Conservation (phyloP, 2,888 invertebrate species). For the Oithona nana region DNA sequence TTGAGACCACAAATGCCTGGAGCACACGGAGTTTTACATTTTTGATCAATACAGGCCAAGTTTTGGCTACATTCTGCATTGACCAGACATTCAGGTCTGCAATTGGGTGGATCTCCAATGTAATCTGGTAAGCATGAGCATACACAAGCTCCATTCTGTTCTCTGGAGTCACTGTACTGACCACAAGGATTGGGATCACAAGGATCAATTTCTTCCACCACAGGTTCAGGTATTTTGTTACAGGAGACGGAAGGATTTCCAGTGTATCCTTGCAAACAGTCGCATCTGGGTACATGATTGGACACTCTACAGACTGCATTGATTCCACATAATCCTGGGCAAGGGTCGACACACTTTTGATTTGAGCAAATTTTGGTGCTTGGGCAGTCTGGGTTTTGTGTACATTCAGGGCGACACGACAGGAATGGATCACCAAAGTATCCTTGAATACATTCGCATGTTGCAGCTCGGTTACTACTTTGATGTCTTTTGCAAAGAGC, state of each 20-base stretch:
- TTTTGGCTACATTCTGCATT: conserved; percentile 31
- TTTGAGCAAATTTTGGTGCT: conserved; percentile 22
- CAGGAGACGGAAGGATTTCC: conserved; percentile 32
- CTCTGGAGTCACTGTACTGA: conserved; percentile 56
- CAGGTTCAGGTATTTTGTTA: background rate
- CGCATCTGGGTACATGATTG: conserved; percentile 56
- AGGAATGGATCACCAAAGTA: conserved; percentile 50
- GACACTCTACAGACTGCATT: conserved; percentile 42
- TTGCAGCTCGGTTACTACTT: conserved; percentile 39
- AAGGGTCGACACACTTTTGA: conserved; percentile 40
- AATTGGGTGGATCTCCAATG: conserved; percentile 42
- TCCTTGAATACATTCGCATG: conserved; percentile 55
- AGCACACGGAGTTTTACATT: conserved; percentile 7
- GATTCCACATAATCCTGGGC: conserved; percentile 51
- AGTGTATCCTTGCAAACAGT: conserved; percentile 36
- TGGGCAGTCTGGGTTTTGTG: conserved; percentile 36
- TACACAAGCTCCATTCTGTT: conserved; percentile 38
- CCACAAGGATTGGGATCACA: conserved; percentile 68
- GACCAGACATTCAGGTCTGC: conserved; percentile 63
- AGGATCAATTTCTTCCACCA: conserved; percentile 32
- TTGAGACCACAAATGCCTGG: conserved; percentile 39
- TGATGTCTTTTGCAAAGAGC: conserved; percentile 39
- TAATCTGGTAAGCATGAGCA: conserved; percentile 47
- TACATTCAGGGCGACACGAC: conserved; percentile 53
- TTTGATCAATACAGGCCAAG: background rate